Percentiles rank a stretch among this genome's conserved stretches.
Evolutionary conservation across 2,113 vertebrate species (phyloP).

Genomic region (Oreochromis niloticus): DNA sequence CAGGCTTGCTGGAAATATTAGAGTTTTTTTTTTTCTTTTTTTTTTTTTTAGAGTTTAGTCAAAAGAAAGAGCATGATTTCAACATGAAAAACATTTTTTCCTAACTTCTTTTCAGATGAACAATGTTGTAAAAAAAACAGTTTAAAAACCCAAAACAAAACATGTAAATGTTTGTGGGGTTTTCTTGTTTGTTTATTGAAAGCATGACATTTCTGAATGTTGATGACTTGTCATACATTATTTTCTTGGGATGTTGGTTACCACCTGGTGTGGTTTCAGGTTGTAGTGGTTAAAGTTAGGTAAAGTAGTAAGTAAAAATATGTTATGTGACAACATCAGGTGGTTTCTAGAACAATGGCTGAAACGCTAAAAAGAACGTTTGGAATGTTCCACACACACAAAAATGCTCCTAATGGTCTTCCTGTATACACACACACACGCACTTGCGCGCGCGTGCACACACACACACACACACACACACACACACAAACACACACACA

Average conservation of each 20-base stretch:
- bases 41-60: background rate
- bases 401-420: slow-evolving; percentile 44
- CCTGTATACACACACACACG: background rate
- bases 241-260: background rate
- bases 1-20: background rate
- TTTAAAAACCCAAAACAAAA: background rate
- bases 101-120: background rate
- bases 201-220: background rate
- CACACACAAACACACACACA: background rate
- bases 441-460: background rate
- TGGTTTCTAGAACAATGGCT: slow-evolving; percentile 45
- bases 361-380: slow-evolving; percentile 37
- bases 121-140: background rate
- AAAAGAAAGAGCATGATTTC: background rate
- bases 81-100: background rate
- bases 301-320: background rate
- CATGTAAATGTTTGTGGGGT: background rate
- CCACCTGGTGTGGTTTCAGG: background rate
- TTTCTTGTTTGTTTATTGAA: background rate
- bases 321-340: slow-evolving; percentile 36
- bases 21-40: too few species aligned
- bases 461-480: background rate
- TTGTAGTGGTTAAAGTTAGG: background rate
- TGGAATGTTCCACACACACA: slow-evolving; percentile 64
- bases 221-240: background rate